These are phyloP conservation scores for Coracias cyanogaster DNA, from an alignment of 2,797 vertebrate genomes.

Conservation along the genomic window DNA sequence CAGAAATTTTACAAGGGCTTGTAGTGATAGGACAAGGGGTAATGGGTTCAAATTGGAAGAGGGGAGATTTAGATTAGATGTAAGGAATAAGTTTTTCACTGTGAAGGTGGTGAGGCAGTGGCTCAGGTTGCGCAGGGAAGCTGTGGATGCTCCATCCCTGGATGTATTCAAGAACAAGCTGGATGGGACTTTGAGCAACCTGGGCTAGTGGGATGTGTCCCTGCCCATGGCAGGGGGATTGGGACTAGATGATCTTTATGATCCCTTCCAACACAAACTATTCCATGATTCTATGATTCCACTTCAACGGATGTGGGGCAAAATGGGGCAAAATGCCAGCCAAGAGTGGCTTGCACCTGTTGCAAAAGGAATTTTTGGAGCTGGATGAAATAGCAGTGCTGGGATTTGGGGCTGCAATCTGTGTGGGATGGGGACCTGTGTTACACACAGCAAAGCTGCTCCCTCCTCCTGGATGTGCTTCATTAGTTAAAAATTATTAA, in stretches of 20 bases:
- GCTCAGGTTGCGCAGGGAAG: neutral
- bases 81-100: neutral
- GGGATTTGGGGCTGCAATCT: neutral
- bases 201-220: neutral
- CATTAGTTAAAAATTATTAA: neutral
- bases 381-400: slow-evolving; percentile 1
- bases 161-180: neutral
- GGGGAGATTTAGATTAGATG: neutral
- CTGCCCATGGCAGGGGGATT: neutral
- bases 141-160: neutral
- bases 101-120: neutral
- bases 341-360: neutral
- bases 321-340: slow-evolving; percentile 42
- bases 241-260: neutral
- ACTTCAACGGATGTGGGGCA: neutral
- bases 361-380: slow-evolving; percentile 42
- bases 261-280: neutral
- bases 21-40: neutral
- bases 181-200: neutral
- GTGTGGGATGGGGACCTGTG: neutral
- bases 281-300: neutral
- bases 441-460: neutral
- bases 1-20: neutral
- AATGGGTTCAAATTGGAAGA: neutral
- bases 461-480: neutral